A percentile compares a stretch with the other conserved stretches of the same genome.
phyloP scores from a whole-genome alignment of 2,888 invertebrate genomes.

The Nebria brevicollis region DNA sequence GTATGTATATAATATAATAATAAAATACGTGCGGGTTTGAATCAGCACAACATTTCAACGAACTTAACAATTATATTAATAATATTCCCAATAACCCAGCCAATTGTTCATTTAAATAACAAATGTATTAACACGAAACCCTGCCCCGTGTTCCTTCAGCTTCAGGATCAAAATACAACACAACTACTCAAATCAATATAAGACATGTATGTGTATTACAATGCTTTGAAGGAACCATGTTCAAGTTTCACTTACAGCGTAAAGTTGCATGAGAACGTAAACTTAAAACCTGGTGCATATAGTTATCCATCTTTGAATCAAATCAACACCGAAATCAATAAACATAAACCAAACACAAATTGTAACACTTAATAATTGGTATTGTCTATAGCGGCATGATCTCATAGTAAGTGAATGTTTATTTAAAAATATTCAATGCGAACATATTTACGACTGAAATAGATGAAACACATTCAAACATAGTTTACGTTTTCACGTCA shows the following conservation, averaged over 20 bases:
- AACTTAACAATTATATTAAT: background rate
- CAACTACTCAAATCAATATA: slow-evolving; percentile 45
- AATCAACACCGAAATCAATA: background rate
- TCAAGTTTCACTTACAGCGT: slow-evolving; percentile 57
- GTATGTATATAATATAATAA: background rate
- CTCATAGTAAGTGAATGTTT: background rate
- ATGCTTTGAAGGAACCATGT: slow-evolving; percentile 27
- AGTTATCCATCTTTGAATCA: slow-evolving; percentile 47
- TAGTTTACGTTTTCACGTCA: background rate
- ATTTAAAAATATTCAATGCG: background rate
- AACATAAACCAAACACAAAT: background rate
- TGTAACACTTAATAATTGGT: background rate
- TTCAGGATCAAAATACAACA: slow-evolving; percentile 35
- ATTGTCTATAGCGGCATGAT: background rate
- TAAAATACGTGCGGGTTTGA: slow-evolving; percentile 35
- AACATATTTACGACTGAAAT: background rate
- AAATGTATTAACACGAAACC: background rate
- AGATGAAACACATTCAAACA: background rate
- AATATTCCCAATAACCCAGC: slow-evolving; percentile 2
- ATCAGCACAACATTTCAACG: slow-evolving; percentile 40
- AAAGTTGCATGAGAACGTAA: slow-evolving; percentile 60
- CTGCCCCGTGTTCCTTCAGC: background rate
- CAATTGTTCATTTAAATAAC: background rate
- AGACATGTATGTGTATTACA: background rate
- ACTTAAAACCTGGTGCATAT: slow-evolving; percentile 58